Evolutionary conservation across 2,797 vertebrate genomes (phyloP), one percentile per base, ranked within the genome.

Genomic region (Lepidocolaptes lacrymiger): DNA sequence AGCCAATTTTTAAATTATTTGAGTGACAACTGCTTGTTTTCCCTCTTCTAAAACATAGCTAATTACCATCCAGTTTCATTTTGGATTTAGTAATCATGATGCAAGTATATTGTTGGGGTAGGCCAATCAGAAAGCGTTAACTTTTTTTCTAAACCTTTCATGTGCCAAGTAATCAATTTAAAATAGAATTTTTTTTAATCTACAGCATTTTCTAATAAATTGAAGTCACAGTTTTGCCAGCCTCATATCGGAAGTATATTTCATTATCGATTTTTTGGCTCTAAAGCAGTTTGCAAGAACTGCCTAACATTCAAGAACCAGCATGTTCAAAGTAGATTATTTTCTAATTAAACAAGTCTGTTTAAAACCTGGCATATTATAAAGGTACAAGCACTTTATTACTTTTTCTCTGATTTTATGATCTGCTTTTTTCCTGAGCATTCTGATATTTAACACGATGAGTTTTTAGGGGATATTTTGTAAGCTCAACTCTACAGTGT

Each of bases 1-100:
- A 82, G 87, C 86, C 62, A 39, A 20, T 91, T 96, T 88, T 93
- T 96, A 95, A 97, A 92, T 97, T 95, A 96, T 97, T 97, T 89
- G 69, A 94, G 78, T 93, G 87, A 89, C 90, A 91, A 68, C 30
- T 79, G 79, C 91, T 94, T 79, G 62, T 96, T 74, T 97, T 80
- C 74, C 34, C 55, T 76, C 85, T 85, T 74, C 76, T 88, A 82
- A 79, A 79, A 75, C n/a, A 54, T 52, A 20, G 63, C 49, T 89
- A 39, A 74, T 93, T 94, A 68, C 21, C 44, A 88, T 85, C 82
- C 74, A 68, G 59, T 82, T 91, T 91, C 10, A 12, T 85, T 82
- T 86, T 61, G 24, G 68, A 43, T 73, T 92, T 91, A 96, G 74
- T 86, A 92, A 94, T 96, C 71, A 75, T 86, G 90, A 67, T 88